Percentiles rank a stretch among this genome's conserved stretches.
Conservation (phyloP, 1,140 invertebrate species). For the Brachionus sp. region DNA sequence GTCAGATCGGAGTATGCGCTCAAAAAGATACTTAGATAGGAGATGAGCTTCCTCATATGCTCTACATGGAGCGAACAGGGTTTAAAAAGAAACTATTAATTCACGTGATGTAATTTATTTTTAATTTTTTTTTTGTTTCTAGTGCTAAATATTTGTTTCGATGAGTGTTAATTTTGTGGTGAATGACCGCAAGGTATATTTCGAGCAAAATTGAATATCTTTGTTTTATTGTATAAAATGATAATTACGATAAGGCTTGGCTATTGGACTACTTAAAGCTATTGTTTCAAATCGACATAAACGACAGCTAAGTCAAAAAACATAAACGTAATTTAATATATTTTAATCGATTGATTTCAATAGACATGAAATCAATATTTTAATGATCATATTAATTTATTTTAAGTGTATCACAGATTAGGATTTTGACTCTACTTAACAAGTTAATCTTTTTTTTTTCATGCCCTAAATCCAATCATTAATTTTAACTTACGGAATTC, state of each 20-base stretch:
- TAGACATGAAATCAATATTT: slow-evolving; percentile 41
- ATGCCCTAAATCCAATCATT: slow-evolving; percentile 1
- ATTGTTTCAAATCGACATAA: slow-evolving; percentile 10
- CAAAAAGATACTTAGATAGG: too few relatives aligned
- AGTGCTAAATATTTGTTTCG: neutral
- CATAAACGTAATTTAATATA: slow-evolving; percentile 33
- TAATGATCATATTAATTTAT: slow-evolving; percentile 34
- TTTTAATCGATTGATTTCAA: slow-evolving; percentile 37
- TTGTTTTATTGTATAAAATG: slow-evolving; percentile 15
- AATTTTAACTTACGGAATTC: neutral
- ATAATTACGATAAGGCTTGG: slow-evolving; percentile 27
- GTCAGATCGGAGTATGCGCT: too few relatives aligned
- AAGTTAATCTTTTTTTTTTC: slow-evolving; percentile 30
- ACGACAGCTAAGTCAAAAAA: neutral
- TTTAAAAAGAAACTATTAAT: neutral
- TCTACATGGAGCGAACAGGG: neutral
- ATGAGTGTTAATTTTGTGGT: neutral
- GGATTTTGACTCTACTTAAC: slow-evolving; percentile 36
- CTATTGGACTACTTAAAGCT: neutral
- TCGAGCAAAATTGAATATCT: neutral
- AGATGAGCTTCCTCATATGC: too few relatives aligned
- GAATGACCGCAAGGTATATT: neutral
- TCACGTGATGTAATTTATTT: neutral
- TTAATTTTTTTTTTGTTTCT: neutral
- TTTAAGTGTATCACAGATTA: slow-evolving; percentile 40